These are phyloP conservation scores for Threskiornis aethiopicus DNA, from an alignment of 2,797 vertebrate genomes.

Conservation along the genomic window DNA sequence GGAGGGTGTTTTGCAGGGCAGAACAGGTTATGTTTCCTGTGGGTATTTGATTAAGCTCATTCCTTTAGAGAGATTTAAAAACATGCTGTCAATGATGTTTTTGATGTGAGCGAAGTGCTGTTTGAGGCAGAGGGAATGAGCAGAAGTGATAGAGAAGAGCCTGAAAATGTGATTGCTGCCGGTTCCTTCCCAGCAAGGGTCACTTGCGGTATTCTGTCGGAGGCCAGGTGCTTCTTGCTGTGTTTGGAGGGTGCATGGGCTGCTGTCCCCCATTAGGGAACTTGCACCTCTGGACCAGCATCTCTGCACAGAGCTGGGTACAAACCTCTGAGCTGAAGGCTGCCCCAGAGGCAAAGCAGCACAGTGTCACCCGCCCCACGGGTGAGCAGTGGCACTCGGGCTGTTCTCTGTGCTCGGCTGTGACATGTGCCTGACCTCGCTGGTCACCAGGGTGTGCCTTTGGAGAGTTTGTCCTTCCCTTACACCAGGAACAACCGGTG, in stretches of 20 bases:
- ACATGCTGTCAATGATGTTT: accelerated
- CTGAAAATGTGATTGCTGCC: not conserved
- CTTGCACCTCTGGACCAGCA: not conserved
- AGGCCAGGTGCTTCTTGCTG: not conserved
- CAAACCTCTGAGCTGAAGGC: not conserved
- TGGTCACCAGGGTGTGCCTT: not conserved
- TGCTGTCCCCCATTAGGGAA: not conserved
- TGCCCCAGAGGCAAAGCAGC: not conserved
- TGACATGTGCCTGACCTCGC: not conserved
- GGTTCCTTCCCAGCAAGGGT: not conserved
- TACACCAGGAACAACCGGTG: not conserved
- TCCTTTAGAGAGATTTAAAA: not conserved
- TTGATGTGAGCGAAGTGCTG: not conserved
- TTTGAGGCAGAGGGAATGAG: not conserved
- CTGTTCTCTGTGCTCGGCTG: not conserved
- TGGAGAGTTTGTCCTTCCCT: not conserved
- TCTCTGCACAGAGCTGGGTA: not conserved
- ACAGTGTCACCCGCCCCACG: accelerated
- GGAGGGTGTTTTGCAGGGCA: not conserved
- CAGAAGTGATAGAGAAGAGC: not conserved
- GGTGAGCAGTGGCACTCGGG: not conserved
- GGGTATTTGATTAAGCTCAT: not conserved
- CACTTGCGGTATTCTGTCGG: not conserved
- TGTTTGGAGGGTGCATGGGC: not conserved
- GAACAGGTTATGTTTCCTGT: not conserved